Evolutionary conservation across 2,113 vertebrate genomes (phyloP), one percentile per base, ranked within the genome.

Genomic region (Aplodontia rufa): DNA sequence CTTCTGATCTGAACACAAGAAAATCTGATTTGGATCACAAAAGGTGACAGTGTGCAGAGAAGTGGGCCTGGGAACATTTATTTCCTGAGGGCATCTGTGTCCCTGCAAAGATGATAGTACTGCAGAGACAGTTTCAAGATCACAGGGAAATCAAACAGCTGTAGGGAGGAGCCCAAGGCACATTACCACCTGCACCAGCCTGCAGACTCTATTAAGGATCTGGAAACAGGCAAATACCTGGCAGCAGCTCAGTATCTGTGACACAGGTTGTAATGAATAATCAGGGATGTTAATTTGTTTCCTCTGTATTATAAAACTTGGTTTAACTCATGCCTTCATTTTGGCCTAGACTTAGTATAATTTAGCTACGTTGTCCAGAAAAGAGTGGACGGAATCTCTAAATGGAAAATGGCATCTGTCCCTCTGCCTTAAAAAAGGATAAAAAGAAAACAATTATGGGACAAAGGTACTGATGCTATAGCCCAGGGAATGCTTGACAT

Each of bases 141-240:
- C 95, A 94, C 66, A 95, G 90, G 86, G 16, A 93, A 93, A 66
- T 45, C 13, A 40, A 32, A 19, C 84, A 96, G 90, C 95, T 96
- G n/a, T 45, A 82, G 75, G 88, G 64, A 32, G 1, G 58, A 97
- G 92, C 92, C 97, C 24, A 9, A 42, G 6, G 94, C 78, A 28
- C 47, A 32, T 30, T 32, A 40, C 82, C 93, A 80, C 84, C 97
- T 97, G 95, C 0, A 0, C 28, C 28, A 28, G 92, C 68, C 89
- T 45, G 8, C 12, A 22, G 79, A 22, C 28, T 14, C 0, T 1
- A 16, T 90, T 79, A 88, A 49, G 76, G 64, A 45, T 95, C 69
- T 74, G 49, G 80, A 83, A 94, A 92, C 35, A 20, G 6, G 0
- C 47, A 80, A 6, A 26, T 60, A 58, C 32, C 74, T 97, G 95